phyloP scores from a whole-genome alignment of 2,888 invertebrate species.

The Phymatocera aterrima region DNA sequence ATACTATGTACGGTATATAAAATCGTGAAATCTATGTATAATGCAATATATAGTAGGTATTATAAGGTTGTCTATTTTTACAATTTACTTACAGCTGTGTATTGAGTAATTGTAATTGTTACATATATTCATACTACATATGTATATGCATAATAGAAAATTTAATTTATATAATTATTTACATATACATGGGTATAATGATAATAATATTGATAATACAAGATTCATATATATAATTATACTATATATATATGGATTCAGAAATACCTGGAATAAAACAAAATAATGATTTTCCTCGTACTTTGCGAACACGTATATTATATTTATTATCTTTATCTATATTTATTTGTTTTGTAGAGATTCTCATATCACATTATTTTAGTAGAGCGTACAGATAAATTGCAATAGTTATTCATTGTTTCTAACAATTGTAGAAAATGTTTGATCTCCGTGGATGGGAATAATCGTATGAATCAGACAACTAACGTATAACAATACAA shows the following conservation, averaged over 20 bases:
- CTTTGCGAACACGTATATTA: too few relatives aligned
- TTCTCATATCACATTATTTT: too few relatives aligned
- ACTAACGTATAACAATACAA: too few relatives aligned
- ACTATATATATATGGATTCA: not conserved
- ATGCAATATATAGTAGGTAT: not conserved
- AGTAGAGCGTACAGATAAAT: too few relatives aligned
- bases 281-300: constrained; percentile 30
- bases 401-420: too few relatives aligned
- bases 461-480: too few relatives aligned
- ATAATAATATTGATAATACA: not conserved
- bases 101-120: constrained; percentile 31
- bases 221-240: not conserved
- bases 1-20: not conserved
- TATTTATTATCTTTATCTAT: not conserved
- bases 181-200: too few relatives aligned
- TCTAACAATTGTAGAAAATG: too few relatives aligned
- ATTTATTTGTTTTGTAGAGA: not conserved
- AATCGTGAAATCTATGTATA: too few relatives aligned
- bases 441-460: too few relatives aligned
- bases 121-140: constrained; percentile 6
- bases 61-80: constrained; percentile 40
- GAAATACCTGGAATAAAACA: constrained; percentile 18
- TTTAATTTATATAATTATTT: constrained; percentile 42
- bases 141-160: constrained; percentile 28
- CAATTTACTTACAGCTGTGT: constrained; percentile 29